Evolutionary conservation across 2,888 invertebrate species (phyloP).

Genomic region (Cabera pusaria): DNA sequence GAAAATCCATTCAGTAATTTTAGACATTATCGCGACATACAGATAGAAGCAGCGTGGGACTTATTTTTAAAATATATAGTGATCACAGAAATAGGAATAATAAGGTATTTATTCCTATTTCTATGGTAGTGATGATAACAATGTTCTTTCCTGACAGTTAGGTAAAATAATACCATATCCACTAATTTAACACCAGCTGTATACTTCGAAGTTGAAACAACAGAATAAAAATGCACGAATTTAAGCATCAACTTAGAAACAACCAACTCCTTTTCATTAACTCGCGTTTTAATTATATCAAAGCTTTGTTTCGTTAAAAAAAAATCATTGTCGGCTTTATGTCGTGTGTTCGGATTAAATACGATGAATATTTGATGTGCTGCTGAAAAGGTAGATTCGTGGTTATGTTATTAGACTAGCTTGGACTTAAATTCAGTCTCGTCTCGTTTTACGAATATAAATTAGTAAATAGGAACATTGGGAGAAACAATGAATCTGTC

Average conservation of each 20-base stretch:
- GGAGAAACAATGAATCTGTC: constrained; percentile 79
- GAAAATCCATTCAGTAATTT: too few species aligned
- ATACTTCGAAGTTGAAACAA: too few species aligned
- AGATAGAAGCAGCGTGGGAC: too few species aligned
- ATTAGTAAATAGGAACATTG: constrained; percentile 70
- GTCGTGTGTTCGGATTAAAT: constrained; percentile 25
- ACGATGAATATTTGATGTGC: constrained; percentile 32
- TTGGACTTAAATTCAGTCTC: constrained; percentile 49
- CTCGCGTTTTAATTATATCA: constrained; percentile 14
- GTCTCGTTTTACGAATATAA: constrained; percentile 58
- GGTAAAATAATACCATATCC: too few species aligned
- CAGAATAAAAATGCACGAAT: background rate
- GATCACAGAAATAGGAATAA: too few species aligned
- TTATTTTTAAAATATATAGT: too few species aligned
- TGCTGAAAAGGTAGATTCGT: constrained; percentile 36
- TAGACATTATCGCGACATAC: too few species aligned
- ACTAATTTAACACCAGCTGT: too few species aligned
- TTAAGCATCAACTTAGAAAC: constrained; percentile 3
- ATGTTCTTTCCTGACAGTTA: too few species aligned
- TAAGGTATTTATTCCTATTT: too few species aligned
- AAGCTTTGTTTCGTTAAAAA: constrained; percentile 9
- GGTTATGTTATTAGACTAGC: constrained; percentile 55
- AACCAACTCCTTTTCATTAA: constrained; percentile 9
- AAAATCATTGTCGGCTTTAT: constrained; percentile 20
- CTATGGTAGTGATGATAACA: too few species aligned